A percentile compares a stretch with the other conserved stretches of the same genome.
phyloP scores from a whole-genome alignment of 2,888 invertebrate species.

The Hirudinaria manillensis region DNA sequence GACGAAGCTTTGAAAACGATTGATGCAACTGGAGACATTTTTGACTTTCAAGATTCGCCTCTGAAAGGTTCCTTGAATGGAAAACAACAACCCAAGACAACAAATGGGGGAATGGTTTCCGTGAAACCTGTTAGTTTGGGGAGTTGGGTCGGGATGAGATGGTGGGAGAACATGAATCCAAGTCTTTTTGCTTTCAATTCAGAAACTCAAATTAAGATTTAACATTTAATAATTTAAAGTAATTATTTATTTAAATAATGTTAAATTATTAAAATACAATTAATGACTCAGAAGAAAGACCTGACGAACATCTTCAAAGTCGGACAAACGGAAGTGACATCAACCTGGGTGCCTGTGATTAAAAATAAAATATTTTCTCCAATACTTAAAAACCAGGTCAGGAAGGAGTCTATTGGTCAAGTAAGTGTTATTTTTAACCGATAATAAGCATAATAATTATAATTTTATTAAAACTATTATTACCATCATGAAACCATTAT shows the following conservation, averaged over 20 bases:
- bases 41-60: slow-evolving; percentile 26
- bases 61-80: background rate
- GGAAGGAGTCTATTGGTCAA: slow-evolving; percentile 15
- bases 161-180: background rate
- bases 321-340: background rate
- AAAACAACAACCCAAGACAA: background rate
- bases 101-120: slow-evolving; percentile 24
- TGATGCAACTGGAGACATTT: slow-evolving; percentile 20
- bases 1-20: slow-evolving; percentile 27
- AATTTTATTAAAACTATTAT: background rate
- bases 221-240: background rate
- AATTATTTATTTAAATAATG: background rate
- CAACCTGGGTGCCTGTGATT: slow-evolving; percentile 24
- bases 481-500: too few species aligned
- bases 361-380: slow-evolving; percentile 24
- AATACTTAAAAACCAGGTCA: slow-evolving; percentile 12
- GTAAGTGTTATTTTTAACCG: background rate
- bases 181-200: background rate
- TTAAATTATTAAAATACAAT: background rate
- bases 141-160: background rate
- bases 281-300: slow-evolving; percentile 23
- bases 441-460: background rate
- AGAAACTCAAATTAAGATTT: background rate
- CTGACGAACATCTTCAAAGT: slow-evolving; percentile 27
- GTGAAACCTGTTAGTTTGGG: slow-evolving; percentile 19